Conservation (phyloP, 2,113 vertebrate genomes). For the Gnathonemus echidnorhynchus region DNA sequence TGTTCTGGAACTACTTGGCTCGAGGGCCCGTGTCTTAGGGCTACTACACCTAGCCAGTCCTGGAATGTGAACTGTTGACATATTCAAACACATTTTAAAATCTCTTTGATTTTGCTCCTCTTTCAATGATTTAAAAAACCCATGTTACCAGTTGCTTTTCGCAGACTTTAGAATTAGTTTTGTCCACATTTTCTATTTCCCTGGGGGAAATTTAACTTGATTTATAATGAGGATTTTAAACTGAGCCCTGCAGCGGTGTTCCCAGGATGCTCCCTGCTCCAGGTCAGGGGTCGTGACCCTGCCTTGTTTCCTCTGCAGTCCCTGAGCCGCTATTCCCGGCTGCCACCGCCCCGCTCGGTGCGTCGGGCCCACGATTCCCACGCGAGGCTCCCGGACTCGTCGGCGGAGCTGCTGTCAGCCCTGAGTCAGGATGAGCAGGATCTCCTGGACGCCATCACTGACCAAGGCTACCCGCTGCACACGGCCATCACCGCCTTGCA, state of each 20-base stretch:
- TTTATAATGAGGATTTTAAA: slow-evolving; percentile 1
- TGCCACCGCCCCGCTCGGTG: slow-evolving; percentile 36
- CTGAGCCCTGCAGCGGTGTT: not conserved
- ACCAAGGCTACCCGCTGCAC: slow-evolving; percentile 72
- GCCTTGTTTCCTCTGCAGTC: slow-evolving; percentile 51
- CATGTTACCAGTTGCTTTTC: not conserved
- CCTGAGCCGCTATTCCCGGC: slow-evolving; percentile 56
- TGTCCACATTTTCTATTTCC: not conserved
- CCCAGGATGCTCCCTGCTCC: not conserved
- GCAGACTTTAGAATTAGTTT: not conserved
- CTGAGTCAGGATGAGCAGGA: slow-evolving; percentile 85
- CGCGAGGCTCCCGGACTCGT: slow-evolving; percentile 55
- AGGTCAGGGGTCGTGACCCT: not conserved
- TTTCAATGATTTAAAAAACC: not conserved
- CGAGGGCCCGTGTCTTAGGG: not conserved
- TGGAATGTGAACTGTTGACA: not conserved
- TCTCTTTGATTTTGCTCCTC: not conserved
- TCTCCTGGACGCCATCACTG: slow-evolving; percentile 74
- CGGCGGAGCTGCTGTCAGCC: slow-evolving; percentile 71
- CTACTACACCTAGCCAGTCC: not conserved
- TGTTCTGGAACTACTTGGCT: not conserved
- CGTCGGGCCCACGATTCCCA: slow-evolving; percentile 36
- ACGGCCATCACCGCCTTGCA: slow-evolving; percentile 83
- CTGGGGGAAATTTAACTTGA: not conserved
- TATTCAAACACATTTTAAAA: not conserved